Percentiles rank a stretch among this genome's conserved stretches.
phyloP scores from a whole-genome alignment of 2,113 vertebrate genomes.

The Elanus axillaris region DNA sequence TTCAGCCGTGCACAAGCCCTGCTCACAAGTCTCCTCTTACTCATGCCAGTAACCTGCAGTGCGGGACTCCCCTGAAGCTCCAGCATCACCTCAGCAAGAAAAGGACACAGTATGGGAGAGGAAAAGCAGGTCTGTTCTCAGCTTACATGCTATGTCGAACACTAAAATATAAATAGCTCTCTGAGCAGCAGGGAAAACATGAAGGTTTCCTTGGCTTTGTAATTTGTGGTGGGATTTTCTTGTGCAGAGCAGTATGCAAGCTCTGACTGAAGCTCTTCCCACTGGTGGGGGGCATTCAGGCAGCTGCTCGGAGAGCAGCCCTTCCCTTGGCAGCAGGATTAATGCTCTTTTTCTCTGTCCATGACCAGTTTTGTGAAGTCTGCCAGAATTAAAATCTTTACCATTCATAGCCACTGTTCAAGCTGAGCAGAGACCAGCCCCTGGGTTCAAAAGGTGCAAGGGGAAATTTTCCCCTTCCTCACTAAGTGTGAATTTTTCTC shows the following conservation, averaged over 20 bases:
- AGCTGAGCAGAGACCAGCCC: neutral
- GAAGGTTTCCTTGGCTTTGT: slow-evolving; percentile 54
- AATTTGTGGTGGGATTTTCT: slow-evolving; percentile 54
- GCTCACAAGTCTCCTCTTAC: neutral
- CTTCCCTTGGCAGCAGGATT: neutral
- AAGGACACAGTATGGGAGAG: slow-evolving; percentile 5
- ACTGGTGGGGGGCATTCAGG: slow-evolving; percentile 44
- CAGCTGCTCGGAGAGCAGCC: neutral
- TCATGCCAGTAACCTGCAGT: neutral
- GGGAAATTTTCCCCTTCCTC: neutral
- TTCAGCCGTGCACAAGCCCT: neutral
- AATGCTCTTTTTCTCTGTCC: neutral
- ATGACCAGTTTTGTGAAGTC: neutral
- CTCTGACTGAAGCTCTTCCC: slow-evolving; percentile 43
- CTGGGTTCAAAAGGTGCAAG: neutral
- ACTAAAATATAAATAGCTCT: slow-evolving; percentile 51
- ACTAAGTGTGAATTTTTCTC: accelerated
- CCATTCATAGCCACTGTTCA: neutral
- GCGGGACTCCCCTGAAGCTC: neutral
- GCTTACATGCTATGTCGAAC: slow-evolving; percentile 1
- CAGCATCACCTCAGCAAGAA: neutral
- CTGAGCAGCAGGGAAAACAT: slow-evolving; percentile 41
- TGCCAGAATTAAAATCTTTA: neutral
- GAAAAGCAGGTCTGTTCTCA: slow-evolving; percentile 52
- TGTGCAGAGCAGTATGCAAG: neutral